phyloP scores from a whole-genome alignment of 2,797 vertebrate species.

The Parambassis ranga region DNA sequence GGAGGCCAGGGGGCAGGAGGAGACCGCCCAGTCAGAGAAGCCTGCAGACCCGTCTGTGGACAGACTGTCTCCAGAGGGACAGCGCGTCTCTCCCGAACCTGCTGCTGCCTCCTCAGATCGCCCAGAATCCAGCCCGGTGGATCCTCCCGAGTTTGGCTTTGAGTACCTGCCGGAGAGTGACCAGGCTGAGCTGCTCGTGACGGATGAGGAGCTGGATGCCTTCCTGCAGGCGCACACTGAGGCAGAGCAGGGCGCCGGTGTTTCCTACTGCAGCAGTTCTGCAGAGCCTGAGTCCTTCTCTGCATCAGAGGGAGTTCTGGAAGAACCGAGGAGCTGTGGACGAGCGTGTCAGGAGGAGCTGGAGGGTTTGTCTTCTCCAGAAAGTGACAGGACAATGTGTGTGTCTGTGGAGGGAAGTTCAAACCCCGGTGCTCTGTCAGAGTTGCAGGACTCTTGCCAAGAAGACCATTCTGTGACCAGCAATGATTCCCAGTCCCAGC shows the following conservation, averaged over 20 bases:
- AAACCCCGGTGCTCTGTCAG: conserved; percentile 39
- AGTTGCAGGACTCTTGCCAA: conserved; percentile 44
- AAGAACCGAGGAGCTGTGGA: conserved; percentile 54
- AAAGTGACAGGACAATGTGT: conserved; percentile 65
- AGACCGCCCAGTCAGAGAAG: conserved; percentile 10
- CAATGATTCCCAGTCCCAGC: conserved; percentile 52
- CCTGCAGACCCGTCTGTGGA: neutral
- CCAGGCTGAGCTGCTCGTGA: conserved; percentile 83
- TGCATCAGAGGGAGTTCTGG: conserved; percentile 35
- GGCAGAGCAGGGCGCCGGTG: conserved; percentile 30
- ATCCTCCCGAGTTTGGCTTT: conserved; percentile 65
- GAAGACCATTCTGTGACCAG: conserved; percentile 34
- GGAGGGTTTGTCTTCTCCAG: conserved; percentile 59
- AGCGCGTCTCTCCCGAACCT: conserved; percentile 15
- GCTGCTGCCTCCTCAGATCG: neutral
- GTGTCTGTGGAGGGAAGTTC: conserved; percentile 44
- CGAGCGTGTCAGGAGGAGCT: conserved; percentile 1
- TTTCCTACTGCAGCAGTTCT: conserved; percentile 34
- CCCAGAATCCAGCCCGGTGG: conserved; percentile 39
- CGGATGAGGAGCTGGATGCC: conserved; percentile 91
- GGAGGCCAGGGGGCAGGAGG: conserved; percentile 17
- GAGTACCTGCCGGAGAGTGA: conserved; percentile 82
- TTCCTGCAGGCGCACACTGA: conserved; percentile 85
- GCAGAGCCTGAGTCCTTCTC: conserved; percentile 57
- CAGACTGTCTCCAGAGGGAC: conserved; percentile 52